Evolutionary conservation across 2,888 invertebrate species (phyloP).

Genomic region (Beris chalybata): DNA sequence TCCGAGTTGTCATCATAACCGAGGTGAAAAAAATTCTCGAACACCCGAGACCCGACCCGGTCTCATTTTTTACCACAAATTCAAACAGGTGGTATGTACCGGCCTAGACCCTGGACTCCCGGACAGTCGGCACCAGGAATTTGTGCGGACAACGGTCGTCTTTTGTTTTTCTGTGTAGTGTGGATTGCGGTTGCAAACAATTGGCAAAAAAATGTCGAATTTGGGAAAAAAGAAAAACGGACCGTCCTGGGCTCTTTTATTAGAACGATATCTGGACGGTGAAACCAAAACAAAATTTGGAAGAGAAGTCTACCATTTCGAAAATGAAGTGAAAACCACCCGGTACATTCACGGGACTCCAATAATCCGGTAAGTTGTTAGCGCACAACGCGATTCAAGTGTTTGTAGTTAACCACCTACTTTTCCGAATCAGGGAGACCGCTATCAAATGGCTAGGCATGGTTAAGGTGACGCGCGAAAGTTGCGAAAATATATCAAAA

Average conservation of each 20-base stretch:
- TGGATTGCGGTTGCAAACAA: not conserved
- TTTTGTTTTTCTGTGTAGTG: not conserved
- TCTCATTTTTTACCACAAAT: too few relatives aligned
- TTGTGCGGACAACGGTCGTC: not conserved
- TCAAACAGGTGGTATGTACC: too few relatives aligned
- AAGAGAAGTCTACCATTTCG: constrained; percentile 7
- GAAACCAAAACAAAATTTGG: constrained; percentile 6
- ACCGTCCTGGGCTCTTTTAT: too few relatives aligned
- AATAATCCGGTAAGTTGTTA: too few relatives aligned
- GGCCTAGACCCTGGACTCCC: too few relatives aligned
- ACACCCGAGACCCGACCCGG: too few relatives aligned
- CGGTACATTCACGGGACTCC: constrained; percentile 10
- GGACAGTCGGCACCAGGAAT: too few relatives aligned
- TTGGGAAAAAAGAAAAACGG: too few relatives aligned
- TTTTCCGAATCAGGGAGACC: not conserved
- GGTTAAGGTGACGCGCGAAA: not conserved
- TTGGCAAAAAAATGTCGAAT: not conserved
- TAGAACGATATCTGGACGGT: not conserved
- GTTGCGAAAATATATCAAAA: constrained; percentile 36
- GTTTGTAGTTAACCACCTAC: not conserved
- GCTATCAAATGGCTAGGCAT: not conserved
- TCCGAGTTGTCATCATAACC: too few relatives aligned
- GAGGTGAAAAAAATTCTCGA: too few relatives aligned
- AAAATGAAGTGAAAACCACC: constrained; percentile 28
- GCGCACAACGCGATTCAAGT: not conserved